Evolutionary conservation across 2,797 vertebrate genomes (phyloP).

Genomic region (Gymnopithys bicolor): DNA sequence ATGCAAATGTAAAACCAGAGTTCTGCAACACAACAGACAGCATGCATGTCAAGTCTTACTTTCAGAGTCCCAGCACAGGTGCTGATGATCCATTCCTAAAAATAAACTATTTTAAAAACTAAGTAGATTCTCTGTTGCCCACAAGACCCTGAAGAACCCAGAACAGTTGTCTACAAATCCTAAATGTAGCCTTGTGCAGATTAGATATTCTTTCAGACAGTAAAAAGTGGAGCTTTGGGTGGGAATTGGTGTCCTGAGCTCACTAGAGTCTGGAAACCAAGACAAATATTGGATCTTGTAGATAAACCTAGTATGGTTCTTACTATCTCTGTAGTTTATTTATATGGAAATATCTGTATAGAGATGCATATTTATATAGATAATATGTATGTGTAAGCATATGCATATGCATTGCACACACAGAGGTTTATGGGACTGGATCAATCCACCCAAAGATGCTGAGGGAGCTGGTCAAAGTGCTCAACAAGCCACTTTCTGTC

Average conservation of each 20-base stretch:
- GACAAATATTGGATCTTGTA: not conserved
- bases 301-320: not conserved
- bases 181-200: not conserved
- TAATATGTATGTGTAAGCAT: not conserved
- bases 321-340: not conserved
- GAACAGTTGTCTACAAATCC: not conserved
- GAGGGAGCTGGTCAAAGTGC: not conserved
- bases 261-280: not conserved
- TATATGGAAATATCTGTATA: not conserved
- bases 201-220: not conserved
- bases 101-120: not conserved
- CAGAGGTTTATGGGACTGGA: fast-evolving
- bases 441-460: not conserved
- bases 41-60: not conserved
- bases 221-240: not conserved
- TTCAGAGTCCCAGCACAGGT: not conserved
- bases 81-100: not conserved
- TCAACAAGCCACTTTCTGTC: not conserved
- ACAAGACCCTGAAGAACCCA: not conserved
- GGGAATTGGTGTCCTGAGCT: not conserved
- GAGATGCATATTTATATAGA: not conserved
- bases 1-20: not conserved
- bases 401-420: not conserved
- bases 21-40: not conserved
- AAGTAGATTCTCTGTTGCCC: not conserved